Base-by-base conservation (phyloP, 1,140 invertebrate species). In the Adoxophyes honmai region DNA sequence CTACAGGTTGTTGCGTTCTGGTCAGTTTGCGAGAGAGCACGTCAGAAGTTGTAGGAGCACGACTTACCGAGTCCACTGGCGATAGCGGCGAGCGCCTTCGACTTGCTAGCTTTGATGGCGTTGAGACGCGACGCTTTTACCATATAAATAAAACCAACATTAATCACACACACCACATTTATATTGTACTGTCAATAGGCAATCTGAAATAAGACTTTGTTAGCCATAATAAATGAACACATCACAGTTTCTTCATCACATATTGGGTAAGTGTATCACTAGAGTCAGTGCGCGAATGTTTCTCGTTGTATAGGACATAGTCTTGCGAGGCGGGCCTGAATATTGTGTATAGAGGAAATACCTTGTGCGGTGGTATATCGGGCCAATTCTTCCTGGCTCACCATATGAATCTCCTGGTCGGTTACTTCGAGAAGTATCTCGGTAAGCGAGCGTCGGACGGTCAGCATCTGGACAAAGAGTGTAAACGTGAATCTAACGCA, bases 361-460 rank as follows among this genome's bases (percentile, higher is more conserved):
- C 89, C 89, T 90, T 90, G 89, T 74, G 78, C 77, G 60, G 86
- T 72, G 78, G 68, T 89, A 88, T 87, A 88, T 73, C 89, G 73
- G 75, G 78, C 81, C 75, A 88, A 78, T 75, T 90, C 89, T 88
- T 98, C 96, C 82, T 93, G 91, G 83, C 95, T 96, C 69, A 97
- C 92, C 64, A 90, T 89, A 66, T 92, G 82, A 77, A 98, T 97
- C 91, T 98, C 95, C 82, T 95, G 93, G 75, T 95, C 96, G 9
- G 98, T 99, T 66, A 98, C 97, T 75, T 98, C 96, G 56, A 99
- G 90, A 52, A 99, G 91, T 70, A 98, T 95, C 91, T 98, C 96
- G 37, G 97, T 99, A 80, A 98, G 89, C 60, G 94, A 94, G 55
- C 94, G 91, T 64, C 96, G 92, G 14, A 98, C 95, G 83, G 93